Evolutionary conservation across 2,888 invertebrate species (phyloP), one percentile per base, ranked within the genome.

Genomic region (Entomobrya proxima): DNA sequence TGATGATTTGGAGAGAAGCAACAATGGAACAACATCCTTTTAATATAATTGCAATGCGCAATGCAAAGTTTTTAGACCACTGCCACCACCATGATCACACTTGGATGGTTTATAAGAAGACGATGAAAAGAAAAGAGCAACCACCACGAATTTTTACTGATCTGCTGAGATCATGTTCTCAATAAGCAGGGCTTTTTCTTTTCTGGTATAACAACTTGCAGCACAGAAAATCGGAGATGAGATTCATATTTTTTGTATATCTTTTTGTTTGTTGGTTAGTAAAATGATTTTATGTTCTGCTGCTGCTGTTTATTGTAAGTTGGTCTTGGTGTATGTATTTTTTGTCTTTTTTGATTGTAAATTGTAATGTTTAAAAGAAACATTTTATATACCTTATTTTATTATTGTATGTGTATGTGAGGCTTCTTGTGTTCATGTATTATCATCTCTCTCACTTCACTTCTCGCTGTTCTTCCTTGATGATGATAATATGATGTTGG

Each of bases 351-450:
- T 37, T 18, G 35, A 35, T 18, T 6, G 47, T 47, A 1, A 40
- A 40, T n/a, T 67, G 67, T 67, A 67, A 40, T 67, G 40, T 67
- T 67, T 67, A 67, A 67, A 67, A 27, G 67, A 67, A 24, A 32
- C 21, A 52, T 52, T 4, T 11, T 7, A 55, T 55, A 55, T 55
- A 55, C 55, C 21, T 7, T 58, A 58, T 58, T 58, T 58, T 30
- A 30, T 64, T 35, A 35, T 58, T 52, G 18, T 52, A n/a, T n/a
- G n/a, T n/a, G n/a, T n/a, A n/a, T 24, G 30, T 30, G 61, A 64
- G 61, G 61, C 67, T 67, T 67, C 67, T 21, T 67, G 40, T 37
- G n/a, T n/a, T n/a, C n/a, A n/a, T n/a, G n/a, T n/a, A n/a, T n/a
- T n/a, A n/a, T 40, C 40, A 35, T 64, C 37, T 35, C 35, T 37